These are phyloP conservation scores for Megathymus violae DNA, from an alignment of 1,140 invertebrate genomes.

Conservation along the genomic window DNA sequence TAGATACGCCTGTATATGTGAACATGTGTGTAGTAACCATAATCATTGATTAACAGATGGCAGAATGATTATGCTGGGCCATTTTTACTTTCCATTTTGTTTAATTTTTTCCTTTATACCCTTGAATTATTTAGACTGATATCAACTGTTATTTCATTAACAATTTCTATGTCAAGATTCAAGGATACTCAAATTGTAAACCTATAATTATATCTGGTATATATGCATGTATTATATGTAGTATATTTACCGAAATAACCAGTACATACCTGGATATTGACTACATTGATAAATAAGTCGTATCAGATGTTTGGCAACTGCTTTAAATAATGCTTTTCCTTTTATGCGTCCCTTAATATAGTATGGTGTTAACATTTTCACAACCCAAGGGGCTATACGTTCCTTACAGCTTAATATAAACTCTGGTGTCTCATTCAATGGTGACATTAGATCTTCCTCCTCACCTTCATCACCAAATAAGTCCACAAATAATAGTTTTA, in stretches of 20 bases:
- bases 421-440: slow-evolving; percentile 67
- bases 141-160: too few relatives aligned
- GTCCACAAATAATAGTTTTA: slow-evolving; percentile 66
- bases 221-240: too few relatives aligned
- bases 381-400: slow-evolving; percentile 76
- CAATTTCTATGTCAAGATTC: too few relatives aligned
- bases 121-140: too few relatives aligned
- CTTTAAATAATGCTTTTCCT: slow-evolving; percentile 69
- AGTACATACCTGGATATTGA: slow-evolving; percentile 73
- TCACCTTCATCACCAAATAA: slow-evolving; percentile 78
- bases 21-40: too few relatives aligned
- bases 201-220: too few relatives aligned
- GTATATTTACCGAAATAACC: not conserved
- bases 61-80: too few relatives aligned
- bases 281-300: slow-evolving; percentile 76
- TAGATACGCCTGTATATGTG: too few relatives aligned
- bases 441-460: slow-evolving; percentile 75
- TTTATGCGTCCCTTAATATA: slow-evolving; percentile 71
- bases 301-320: slow-evolving; percentile 73
- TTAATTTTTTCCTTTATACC: too few relatives aligned
- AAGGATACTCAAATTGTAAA: too few relatives aligned
- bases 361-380: slow-evolving; percentile 69
- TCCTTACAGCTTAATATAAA: slow-evolving; percentile 77
- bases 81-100: too few relatives aligned
- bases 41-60: too few relatives aligned